A percentile compares a stretch with the other conserved stretches of the same genome.
These are phyloP conservation scores for Sinella curviseta DNA, from an alignment of 1,140 invertebrate genomes.

Conservation along the genomic window DNA sequence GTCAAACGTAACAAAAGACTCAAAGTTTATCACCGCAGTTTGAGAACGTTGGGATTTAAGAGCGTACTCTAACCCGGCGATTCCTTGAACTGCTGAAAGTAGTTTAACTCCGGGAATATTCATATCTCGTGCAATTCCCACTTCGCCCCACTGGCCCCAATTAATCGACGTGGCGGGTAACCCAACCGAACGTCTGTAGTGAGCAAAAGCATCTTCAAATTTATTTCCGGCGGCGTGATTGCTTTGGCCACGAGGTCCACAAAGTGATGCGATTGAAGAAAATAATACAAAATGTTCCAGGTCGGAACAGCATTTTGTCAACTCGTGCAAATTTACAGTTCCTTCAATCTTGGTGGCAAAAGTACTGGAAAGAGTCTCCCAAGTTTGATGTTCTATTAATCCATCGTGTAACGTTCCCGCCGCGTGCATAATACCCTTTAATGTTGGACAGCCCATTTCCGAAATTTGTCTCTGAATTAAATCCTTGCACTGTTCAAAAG, in stretches of 20 bases:
- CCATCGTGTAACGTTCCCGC: not conserved
- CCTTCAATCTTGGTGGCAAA: not conserved
- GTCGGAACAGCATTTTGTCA: not conserved
- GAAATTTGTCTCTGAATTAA: not conserved
- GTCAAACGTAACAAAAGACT: not conserved
- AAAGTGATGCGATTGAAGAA: no score
- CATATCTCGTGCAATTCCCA: not conserved
- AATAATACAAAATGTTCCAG: conserved; percentile 10
- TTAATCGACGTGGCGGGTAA: not conserved
- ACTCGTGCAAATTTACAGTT: conserved; percentile 5
- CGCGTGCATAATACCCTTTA: not conserved
- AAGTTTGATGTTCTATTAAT: not conserved
- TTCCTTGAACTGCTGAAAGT: not conserved
- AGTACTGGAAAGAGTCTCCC: not conserved
- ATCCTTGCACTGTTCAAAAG: not conserved
- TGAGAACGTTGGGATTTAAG: not conserved
- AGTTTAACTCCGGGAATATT: not conserved
- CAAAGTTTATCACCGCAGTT: not conserved
- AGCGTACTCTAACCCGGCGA: not conserved
- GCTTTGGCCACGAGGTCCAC: no score
- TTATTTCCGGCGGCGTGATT: not conserved
- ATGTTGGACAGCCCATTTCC: not conserved
- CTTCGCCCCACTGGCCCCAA: conserved; percentile 8
- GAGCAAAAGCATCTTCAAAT: not conserved
- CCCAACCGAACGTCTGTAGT: not conserved